Conservation (phyloP, 2,113 vertebrate genomes). For the Pipra filicauda region DNA sequence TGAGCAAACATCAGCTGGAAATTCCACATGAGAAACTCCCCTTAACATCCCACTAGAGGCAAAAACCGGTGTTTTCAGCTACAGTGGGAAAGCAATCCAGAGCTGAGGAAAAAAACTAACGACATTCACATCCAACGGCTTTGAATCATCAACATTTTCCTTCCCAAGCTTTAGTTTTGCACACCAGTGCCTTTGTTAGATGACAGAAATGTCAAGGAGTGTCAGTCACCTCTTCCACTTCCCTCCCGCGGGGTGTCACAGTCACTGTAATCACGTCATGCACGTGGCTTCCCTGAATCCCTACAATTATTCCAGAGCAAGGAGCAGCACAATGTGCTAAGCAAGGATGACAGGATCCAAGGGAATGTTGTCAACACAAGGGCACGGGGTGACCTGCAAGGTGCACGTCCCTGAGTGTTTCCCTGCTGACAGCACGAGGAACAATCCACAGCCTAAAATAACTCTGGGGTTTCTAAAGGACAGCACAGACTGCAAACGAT, state of each 20-base stretch:
- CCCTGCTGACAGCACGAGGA: neutral
- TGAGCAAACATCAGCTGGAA: neutral
- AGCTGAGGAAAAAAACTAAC: neutral
- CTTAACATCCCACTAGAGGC: neutral
- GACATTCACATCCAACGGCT: neutral
- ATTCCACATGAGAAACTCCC: neutral
- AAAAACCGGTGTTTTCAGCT: neutral
- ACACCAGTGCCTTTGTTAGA: neutral
- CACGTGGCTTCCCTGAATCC: neutral
- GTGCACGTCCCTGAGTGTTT: neutral
- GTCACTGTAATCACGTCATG: neutral
- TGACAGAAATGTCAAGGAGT: accelerated
- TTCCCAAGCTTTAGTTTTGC: neutral
- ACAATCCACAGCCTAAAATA: neutral
- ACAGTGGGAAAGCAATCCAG: neutral
- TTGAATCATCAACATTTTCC: neutral
- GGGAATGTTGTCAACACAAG: neutral
- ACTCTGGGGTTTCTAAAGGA: neutral
- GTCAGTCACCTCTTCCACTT: neutral
- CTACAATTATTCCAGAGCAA: neutral
- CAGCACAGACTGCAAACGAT: neutral
- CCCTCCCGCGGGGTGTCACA: accelerated
- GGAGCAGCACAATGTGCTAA: neutral
- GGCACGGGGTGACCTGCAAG: neutral
- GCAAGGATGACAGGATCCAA: neutral